These are phyloP conservation scores for Ricordea florida DNA, from an alignment of 92 coral and sea anemone species.

Conservation along the genomic window DNA sequence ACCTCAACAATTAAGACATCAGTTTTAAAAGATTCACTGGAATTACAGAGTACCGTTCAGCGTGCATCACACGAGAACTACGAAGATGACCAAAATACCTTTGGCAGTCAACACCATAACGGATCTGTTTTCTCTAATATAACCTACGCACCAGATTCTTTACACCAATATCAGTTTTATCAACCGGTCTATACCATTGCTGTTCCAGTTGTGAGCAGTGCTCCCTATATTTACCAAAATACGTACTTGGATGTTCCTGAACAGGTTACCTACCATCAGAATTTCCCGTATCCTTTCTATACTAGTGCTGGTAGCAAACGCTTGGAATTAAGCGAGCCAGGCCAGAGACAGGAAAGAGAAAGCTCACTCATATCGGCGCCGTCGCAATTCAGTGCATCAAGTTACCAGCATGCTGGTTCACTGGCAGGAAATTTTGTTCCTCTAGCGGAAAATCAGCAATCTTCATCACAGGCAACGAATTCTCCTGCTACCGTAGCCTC, in stretches of 20 bases:
- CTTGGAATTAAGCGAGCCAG: not conserved
- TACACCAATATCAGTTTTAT: not conserved
- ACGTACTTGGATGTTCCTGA: not conserved
- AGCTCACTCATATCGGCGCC: not conserved
- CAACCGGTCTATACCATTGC: not conserved
- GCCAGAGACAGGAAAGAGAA: not conserved
- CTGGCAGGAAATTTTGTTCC: not conserved
- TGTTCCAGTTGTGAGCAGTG: not conserved
- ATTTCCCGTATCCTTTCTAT: conserved; percentile 27
- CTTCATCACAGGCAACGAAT: not conserved
- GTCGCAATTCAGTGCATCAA: not conserved
- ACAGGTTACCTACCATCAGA: conserved; percentile 25
- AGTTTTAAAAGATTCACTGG: conserved; percentile 16
- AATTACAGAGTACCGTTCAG: not conserved
- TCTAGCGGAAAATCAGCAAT: not conserved
- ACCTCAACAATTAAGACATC: not conserved
- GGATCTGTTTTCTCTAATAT: not conserved
- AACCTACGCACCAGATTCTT: not conserved
- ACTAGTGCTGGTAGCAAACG: conserved; percentile 8
- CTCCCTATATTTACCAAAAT: not conserved
- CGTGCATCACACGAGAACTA: too few species aligned
- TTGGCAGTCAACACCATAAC: too few species aligned
- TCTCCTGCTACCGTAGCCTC: not conserved
- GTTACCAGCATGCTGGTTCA: not conserved
- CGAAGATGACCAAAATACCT: too few species aligned